These are phyloP conservation scores for Mythimna impura DNA, from an alignment of 2,888 invertebrate genomes.

Conservation along the genomic window DNA sequence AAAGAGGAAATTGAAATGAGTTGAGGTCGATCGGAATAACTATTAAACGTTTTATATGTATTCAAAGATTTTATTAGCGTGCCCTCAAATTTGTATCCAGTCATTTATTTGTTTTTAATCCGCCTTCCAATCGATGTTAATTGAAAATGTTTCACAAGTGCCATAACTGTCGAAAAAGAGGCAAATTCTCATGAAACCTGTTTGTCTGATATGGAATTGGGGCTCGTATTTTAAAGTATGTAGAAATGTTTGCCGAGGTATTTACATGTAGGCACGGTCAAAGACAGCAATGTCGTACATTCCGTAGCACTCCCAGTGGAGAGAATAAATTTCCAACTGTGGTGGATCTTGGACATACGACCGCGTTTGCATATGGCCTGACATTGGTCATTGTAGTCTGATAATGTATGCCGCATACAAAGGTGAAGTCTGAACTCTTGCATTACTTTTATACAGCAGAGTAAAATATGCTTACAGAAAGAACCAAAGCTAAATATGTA, in stretches of 20 bases:
- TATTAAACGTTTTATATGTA: conserved; percentile 35
- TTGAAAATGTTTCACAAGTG: conserved; percentile 44
- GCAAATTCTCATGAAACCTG: conserved; percentile 22
- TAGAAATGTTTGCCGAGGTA: conserved; percentile 46
- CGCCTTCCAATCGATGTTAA: conserved; percentile 35
- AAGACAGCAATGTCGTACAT: conserved; percentile 65
- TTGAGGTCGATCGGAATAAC: conserved; percentile 29
- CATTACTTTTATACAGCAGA: conserved; percentile 22
- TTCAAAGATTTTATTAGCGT: conserved; percentile 49
- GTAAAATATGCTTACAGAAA: conserved; percentile 27
- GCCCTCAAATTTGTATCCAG: conserved; percentile 41
- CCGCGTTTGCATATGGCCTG: conserved; percentile 60
- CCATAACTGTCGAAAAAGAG: conserved; percentile 16
- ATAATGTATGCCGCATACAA: conserved; percentile 58
- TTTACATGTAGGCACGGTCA: conserved; percentile 57
- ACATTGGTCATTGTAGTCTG: conserved; percentile 63
- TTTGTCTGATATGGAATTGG: conserved; percentile 26
- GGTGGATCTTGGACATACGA: conserved; percentile 63
- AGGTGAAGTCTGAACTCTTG: conserved; percentile 27
- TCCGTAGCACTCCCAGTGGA: conserved; percentile 65
- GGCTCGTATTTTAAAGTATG: conserved; percentile 48
- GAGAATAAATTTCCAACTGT: conserved; percentile 74
- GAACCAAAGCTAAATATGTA: conserved; percentile 8
- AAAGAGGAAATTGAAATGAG: conserved; percentile 31
- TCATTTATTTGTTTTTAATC: conserved; percentile 60